Conservation (phyloP, 1,140 invertebrate species). For the Ips typographus region DNA sequence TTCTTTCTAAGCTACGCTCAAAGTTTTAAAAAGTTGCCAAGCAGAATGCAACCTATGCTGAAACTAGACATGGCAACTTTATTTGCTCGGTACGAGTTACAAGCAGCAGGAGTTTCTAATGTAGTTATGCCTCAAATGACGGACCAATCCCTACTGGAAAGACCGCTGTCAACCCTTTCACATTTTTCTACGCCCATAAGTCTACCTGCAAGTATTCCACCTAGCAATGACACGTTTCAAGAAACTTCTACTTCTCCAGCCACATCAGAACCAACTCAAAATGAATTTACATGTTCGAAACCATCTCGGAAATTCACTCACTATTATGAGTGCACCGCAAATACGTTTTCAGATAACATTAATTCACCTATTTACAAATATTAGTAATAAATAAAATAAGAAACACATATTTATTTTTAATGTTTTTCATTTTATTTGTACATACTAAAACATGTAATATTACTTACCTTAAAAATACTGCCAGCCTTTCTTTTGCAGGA, state of each 20-base stretch:
- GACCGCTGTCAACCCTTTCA: slow-evolving; percentile 7
- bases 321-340: slow-evolving; percentile 5
- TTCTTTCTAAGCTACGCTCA: too few relatives aligned
- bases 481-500: slow-evolving; percentile 12
- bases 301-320: background rate
- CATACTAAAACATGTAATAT: slow-evolving; percentile 1
- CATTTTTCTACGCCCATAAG: too few relatives aligned
- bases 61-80: too few relatives aligned
- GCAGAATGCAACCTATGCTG: too few relatives aligned
- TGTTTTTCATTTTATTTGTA: background rate
- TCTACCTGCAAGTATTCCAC: too few relatives aligned
- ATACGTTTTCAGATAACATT: slow-evolving; percentile 10
- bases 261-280: background rate
- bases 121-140: too few relatives aligned
- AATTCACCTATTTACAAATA: slow-evolving; percentile 12
- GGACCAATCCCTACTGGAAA: background rate
- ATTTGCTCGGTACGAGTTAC: too few relatives aligned
- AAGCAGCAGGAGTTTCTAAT: too few relatives aligned
- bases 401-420: background rate
- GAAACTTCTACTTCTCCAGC: too few relatives aligned
- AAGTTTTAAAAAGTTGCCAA: too few relatives aligned
- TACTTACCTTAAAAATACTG: slow-evolving; percentile 11
- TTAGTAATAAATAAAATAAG: slow-evolving; percentile 2
- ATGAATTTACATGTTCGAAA: slow-evolving; percentile 5
- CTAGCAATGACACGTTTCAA: too few relatives aligned